Base-by-base conservation (phyloP, 2,113 vertebrate genomes). In the Limnothrissa miodon region DNA sequence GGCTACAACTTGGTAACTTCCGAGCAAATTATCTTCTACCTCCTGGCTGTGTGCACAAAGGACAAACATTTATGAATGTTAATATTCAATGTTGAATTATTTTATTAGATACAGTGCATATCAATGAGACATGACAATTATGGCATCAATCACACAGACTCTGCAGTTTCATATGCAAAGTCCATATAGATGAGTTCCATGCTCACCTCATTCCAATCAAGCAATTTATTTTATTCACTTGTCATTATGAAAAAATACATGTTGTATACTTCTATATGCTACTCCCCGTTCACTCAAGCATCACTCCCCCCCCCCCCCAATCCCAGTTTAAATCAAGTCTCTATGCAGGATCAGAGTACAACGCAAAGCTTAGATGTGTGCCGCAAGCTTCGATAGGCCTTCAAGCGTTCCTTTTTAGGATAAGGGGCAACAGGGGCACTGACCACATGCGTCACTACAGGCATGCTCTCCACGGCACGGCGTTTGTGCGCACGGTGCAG, bases 291-390 rank as follows among this genome's bases (percentile, higher is more conserved):
- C 66, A 74, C 13, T 74, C 66, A 74, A 74, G 66, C 29, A 74
- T 17, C 66, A 33, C 66, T 11, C n/a, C 29, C 59, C 36, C 66
- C 62, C 13, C 66, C 17, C 66, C 83, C 78, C 88, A 90, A 84
- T 80, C 39, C 85, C 84, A 82, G 88, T 45, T 62, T n/a, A 48
- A 85, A 78, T 59, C 78, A 6, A 79, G 19, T 0, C 78, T 86
- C 81, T 83, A 80, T 36, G 78, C 36, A 82, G 53, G 39, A 2
- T 97, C 94, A 99, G 93, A 99, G 94, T 95, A 99, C 95, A 21
- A 94, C 93, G 87, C 97, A 99, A 62, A 99, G 94, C 91, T 97
- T 99, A 25, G 98, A 99, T 0, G 97, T 97, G 85, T 98, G 95
- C 83, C 96, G 94, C 87, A 97, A 90, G 89, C 94, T 93, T 2